Evolutionary conservation across 1,140 invertebrate species (phyloP).

Genomic region (Calephelis virginiensis): DNA sequence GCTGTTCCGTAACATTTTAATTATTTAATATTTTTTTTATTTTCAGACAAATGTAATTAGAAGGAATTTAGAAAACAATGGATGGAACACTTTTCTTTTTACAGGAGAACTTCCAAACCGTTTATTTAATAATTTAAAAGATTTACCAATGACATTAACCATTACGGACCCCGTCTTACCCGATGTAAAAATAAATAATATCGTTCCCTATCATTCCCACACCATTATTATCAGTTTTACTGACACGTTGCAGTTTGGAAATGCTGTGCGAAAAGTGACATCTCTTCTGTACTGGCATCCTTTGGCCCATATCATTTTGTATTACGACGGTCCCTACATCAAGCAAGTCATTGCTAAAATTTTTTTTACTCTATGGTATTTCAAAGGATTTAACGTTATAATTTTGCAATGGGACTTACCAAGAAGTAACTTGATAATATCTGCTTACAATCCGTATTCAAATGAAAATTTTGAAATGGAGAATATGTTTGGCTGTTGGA

Average conservation of each 20-base stretch:
- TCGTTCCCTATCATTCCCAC: slow-evolving; percentile 47
- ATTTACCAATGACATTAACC: slow-evolving; percentile 36
- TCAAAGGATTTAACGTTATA: slow-evolving; percentile 47
- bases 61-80: slow-evolving; percentile 46
- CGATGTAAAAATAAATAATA: slow-evolving; percentile 42
- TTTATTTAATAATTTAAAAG: slow-evolving; percentile 41
- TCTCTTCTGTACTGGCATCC: slow-evolving; percentile 55
- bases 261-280: slow-evolving; percentile 39
- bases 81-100: slow-evolving; percentile 49
- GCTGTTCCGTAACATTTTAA: neutral
- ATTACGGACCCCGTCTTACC: slow-evolving; percentile 36
- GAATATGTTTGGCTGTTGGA: slow-evolving; percentile 55
- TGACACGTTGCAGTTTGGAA: slow-evolving; percentile 48
- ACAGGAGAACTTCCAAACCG: slow-evolving; percentile 45
- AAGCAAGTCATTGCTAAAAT: slow-evolving; percentile 43
- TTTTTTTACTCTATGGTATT: slow-evolving; percentile 60
- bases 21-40: slow-evolving; percentile 15
- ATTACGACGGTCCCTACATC: slow-evolving; percentile 39
- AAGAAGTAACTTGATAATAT: slow-evolving; percentile 35
- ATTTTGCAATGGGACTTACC: slow-evolving; percentile 50
- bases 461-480: slow-evolving; percentile 45
- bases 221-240: slow-evolving; percentile 45
- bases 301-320: slow-evolving; percentile 50
- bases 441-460: slow-evolving; percentile 51
- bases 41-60: slow-evolving; percentile 49